Base-by-base conservation (phyloP, 2,113 vertebrate species). In the Haemorhous mexicanus region DNA sequence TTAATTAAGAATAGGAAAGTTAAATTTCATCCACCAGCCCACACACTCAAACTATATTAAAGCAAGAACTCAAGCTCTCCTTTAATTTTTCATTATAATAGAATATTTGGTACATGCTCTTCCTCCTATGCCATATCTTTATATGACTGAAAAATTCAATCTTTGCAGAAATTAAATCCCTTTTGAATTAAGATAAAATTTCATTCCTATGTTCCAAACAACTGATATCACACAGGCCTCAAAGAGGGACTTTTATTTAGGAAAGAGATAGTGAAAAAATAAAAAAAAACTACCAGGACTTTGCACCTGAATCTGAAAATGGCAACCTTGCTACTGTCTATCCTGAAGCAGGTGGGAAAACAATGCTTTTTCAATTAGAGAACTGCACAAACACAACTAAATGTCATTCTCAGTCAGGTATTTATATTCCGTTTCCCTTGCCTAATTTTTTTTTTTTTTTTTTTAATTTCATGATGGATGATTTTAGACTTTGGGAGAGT, bases 1-100 rank as follows among this genome's bases (percentile, higher is more conserved):
- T 87, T 88, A 93, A 94, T 96, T 87, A 95, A 90, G 75, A 88
- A 58, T 24, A 70, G 2, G 63, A 91, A 91, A 88, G 35, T 13
- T 86, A 73, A 70, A 77, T 70, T 96, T 86, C 70, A 85, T 30
- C 74, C 26, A 89, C 41, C 47, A 69, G 10, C 62, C 70, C 72
- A 74, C 68, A 70, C 33, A 63, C 49, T 88, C 8, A 15, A 85
- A 86, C 70, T 63, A 52, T 37, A 77, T 94, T 85, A 63, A 55
- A 73, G 27, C 59, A 80, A 80, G 72, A 92, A 91, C 17, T 85
- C 37, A 41, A 32, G 7, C 5, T 77, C 16, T 62, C 37, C 44
- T 32, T 37, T 82, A 47, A 58, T 61, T 95, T 94, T 91, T 94
- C 76, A 47, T 87, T 44, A 27, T 50, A 87, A 88, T 44, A 62